phyloP scores from a whole-genome alignment of 1,140 invertebrate species.

The Condylostylus longicornis region DNA sequence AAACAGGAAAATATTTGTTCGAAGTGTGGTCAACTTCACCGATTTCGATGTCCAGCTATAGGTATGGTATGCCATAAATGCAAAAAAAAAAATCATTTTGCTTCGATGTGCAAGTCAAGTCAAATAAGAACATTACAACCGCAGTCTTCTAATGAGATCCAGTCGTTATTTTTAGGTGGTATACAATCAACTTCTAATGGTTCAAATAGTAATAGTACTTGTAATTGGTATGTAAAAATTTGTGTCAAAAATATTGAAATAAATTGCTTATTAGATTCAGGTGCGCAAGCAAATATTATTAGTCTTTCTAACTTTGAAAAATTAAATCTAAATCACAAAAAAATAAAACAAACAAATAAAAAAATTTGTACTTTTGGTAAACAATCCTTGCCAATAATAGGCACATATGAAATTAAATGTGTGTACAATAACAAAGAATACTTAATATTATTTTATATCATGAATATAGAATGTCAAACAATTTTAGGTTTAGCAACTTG shows the following conservation, averaged over 20 bases:
- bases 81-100: no score
- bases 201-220: no score
- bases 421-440: conserved; percentile 3
- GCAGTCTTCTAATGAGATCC: no score
- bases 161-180: no score
- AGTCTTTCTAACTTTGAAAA: conserved; percentile 7
- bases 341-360: not conserved
- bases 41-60: no score
- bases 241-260: conserved; percentile 10
- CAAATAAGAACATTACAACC: no score
- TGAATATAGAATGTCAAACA: conserved; percentile 7
- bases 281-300: conserved; percentile 11
- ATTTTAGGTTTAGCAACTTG: conserved; percentile 3
- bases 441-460: conserved; percentile 7
- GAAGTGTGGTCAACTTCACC: no score
- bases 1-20: no score
- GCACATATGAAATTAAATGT: conserved; percentile 3
- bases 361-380: conserved; percentile 8
- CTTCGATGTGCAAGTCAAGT: no score
- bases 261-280: conserved; percentile 12
- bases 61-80: no score
- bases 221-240: no score
- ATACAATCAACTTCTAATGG: no score
- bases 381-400: conserved; percentile 5
- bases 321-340: conserved; percentile 6